These are phyloP conservation scores for Phrynosoma blainvillii DNA, from an alignment of 2,113 vertebrate species.

Conservation along the genomic window DNA sequence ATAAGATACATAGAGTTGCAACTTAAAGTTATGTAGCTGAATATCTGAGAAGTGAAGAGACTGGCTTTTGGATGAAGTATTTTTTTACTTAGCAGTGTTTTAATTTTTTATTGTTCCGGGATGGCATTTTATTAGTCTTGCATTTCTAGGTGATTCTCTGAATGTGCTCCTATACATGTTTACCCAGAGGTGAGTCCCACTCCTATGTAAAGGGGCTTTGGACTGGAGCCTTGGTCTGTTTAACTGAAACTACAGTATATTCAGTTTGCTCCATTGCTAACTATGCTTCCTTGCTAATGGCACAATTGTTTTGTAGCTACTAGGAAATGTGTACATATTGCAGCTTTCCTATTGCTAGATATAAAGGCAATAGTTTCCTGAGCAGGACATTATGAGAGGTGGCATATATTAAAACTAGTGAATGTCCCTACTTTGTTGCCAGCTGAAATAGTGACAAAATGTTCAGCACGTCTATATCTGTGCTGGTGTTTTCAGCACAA, in stretches of 20 bases:
- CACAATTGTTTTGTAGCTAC: slow-evolving; percentile 13
- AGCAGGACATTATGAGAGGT: slow-evolving; percentile 12
- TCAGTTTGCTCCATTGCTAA: fast-evolving
- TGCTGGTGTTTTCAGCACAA: slow-evolving; percentile 29
- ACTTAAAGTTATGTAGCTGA: slow-evolving; percentile 4
- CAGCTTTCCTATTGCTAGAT: background rate
- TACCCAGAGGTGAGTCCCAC: background rate
- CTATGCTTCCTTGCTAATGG: slow-evolving; percentile 21
- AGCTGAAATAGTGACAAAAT: slow-evolving; percentile 29
- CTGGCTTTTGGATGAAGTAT: background rate
- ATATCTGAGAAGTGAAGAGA: slow-evolving; percentile 4
- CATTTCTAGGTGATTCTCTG: background rate
- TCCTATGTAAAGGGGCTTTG: background rate
- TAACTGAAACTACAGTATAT: background rate
- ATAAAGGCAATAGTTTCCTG: slow-evolving; percentile 13
- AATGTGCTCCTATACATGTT: background rate
- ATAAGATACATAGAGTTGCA: background rate
- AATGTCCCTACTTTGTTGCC: background rate
- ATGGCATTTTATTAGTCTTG: background rate
- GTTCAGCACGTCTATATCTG: background rate
- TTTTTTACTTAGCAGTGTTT: background rate
- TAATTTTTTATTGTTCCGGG: background rate
- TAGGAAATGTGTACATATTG: slow-evolving; percentile 28
- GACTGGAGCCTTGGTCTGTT: background rate
- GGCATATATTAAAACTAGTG: slow-evolving; percentile 18